Evolutionary conservation across 2,113 vertebrate species (phyloP).

Genomic region (Pseudolaguvia tuberculata): DNA sequence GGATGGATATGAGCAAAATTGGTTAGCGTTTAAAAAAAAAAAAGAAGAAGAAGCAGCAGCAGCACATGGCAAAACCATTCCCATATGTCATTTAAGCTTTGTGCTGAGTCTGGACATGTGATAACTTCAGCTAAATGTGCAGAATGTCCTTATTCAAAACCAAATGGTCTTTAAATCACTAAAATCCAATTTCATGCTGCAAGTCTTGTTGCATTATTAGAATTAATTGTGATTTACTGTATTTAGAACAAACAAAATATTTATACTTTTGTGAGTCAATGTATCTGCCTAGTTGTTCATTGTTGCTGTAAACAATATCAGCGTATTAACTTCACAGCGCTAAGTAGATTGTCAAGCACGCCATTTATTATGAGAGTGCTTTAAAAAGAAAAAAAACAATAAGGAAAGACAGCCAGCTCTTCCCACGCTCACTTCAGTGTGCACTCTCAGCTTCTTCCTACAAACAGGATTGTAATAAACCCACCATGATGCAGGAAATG

Average conservation of each 20-base stretch:
- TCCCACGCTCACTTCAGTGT: background rate
- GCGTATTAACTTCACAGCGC: slow-evolving; percentile 39
- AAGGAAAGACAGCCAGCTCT: background rate
- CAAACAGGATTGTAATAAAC: slow-evolving; percentile 27
- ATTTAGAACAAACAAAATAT: slow-evolving; percentile 24
- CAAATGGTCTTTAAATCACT: slow-evolving; percentile 7
- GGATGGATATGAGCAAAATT: slow-evolving; percentile 37
- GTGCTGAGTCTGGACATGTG: slow-evolving; percentile 42
- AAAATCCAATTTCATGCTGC: slow-evolving; percentile 23
- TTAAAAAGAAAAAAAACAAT: slow-evolving; percentile 15
- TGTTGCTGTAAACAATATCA: slow-evolving; percentile 22
- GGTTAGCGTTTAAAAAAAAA: slow-evolving; percentile 34
- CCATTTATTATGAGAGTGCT: slow-evolving; percentile 37
- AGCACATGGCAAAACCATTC: slow-evolving; percentile 8
- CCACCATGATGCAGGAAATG: slow-evolving; percentile 11
- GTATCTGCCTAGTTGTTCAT: slow-evolving; percentile 34
- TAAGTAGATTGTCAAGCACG: slow-evolving; percentile 42
- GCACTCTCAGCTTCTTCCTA: background rate
- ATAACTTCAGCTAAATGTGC: slow-evolving; percentile 57
- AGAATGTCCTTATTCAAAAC: slow-evolving; percentile 34
- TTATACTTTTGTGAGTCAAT: slow-evolving; percentile 1
- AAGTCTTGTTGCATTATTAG: slow-evolving; percentile 24
- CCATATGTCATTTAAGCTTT: slow-evolving; percentile 35
- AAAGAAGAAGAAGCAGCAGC: too few relatives aligned
- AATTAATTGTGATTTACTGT: slow-evolving; percentile 41